Base-by-base conservation (phyloP, 2,888 invertebrate genomes). In the Acheta domesticus region DNA sequence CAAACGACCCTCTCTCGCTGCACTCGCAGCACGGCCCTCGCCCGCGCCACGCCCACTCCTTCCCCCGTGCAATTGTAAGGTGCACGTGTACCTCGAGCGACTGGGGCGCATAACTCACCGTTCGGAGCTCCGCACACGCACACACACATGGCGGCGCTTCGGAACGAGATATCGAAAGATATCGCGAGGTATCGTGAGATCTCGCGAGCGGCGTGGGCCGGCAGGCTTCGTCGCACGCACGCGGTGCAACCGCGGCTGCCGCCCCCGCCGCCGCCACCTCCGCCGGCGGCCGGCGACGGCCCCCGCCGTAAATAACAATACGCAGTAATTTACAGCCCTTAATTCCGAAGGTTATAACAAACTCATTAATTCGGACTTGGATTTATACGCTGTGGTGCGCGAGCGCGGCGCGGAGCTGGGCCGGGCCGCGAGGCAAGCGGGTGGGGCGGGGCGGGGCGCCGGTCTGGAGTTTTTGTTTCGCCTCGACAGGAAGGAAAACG, bases 281-380 rank as follows among this genome's bases (percentile, higher is more conserved):
- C 36, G 36, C 36, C 36, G 36, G 8, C 36, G 36, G 36, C 36
- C 36, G 36, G 36, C 36, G 36, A 62, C 62, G 16, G 62, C 62
- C 62, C 62, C 62, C 62, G 62, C 11, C 62, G 62, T 62, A 62
- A 62, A 62, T 62, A 62, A 62, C 62, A 62, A 62, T 62, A 62
- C 62, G 14, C 62, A 62, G 62, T 62, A 62, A 62, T 62, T 62
- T 62, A 62, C 62, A 62, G 62, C 62, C 62, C 62, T 62, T 62
- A 62, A 62, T 62, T 62, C 62, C 62, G 62, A 62, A 62, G 62
- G 62, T 62, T 62, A 62, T 62, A 62, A 62, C 62, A 62, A 62
- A 62, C 62, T 62, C 62, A 62, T 62, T 62, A 62, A 62, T 62
- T 62, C 62, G 62, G 62, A 62, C 62, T 62, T 62, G 62, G 62